Conservation (phyloP, 2,113 vertebrate genomes). For the Hyperopisus bebe region DNA sequence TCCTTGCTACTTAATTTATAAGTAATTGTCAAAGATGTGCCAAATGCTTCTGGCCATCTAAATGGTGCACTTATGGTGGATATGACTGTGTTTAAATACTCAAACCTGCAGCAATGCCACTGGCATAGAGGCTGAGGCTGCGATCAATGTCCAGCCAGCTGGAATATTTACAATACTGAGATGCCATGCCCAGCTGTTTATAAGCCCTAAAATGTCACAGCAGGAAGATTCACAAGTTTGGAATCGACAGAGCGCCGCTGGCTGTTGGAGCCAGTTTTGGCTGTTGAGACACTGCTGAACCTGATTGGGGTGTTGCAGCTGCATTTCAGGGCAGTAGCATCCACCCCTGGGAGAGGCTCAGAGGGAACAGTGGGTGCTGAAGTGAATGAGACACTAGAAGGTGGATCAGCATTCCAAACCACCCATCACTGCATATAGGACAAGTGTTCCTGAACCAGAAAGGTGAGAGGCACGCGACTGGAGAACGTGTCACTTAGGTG, state of each 20-base stretch:
- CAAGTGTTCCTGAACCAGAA: not conserved
- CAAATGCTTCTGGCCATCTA: not conserved
- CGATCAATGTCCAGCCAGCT: not conserved
- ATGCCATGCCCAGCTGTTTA: not conserved
- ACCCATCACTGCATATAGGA: not conserved
- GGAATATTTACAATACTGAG: not conserved
- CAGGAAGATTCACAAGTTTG: not conserved
- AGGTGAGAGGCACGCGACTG: not conserved
- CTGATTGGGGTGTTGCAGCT: not conserved
- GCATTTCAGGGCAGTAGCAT: not conserved
- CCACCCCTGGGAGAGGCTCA: not conserved
- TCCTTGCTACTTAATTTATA: not conserved
- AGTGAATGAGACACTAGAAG: not conserved
- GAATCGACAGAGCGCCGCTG: not conserved
- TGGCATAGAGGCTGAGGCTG: not conserved
- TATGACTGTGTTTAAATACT: not conserved
- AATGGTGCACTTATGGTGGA: not conserved
- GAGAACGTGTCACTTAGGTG: not conserved
- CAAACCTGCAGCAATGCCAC: not conserved
- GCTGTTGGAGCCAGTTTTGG: not conserved
- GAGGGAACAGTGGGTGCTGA: not conserved
- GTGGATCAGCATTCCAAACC: not conserved
- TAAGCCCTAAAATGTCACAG: not conserved
- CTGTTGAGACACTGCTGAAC: not conserved
- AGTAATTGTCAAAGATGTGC: not conserved